These are phyloP conservation scores for Cantharis flavilabris DNA, from an alignment of 2,888 invertebrate species.

Conservation along the genomic window DNA sequence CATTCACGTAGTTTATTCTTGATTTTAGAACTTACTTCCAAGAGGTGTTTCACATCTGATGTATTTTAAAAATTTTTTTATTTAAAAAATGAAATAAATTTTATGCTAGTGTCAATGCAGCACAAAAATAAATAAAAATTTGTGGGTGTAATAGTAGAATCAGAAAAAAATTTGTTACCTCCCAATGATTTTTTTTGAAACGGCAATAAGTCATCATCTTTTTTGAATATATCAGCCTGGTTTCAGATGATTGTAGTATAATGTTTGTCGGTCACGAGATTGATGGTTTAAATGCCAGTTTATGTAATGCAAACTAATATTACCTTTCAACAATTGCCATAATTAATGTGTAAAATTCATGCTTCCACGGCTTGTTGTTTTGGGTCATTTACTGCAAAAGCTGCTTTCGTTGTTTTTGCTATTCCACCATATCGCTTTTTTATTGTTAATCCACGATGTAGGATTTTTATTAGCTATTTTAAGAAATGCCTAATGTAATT, in stretches of 20 bases:
- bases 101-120: neutral
- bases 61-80: conserved; percentile 24
- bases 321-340: neutral
- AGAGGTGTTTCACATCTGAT: conserved; percentile 29
- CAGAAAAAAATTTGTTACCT: neutral
- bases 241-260: neutral
- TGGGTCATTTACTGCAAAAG: neutral
- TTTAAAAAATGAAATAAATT: neutral
- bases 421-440: neutral
- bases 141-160: neutral
- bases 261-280: neutral
- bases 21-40: conserved; percentile 29
- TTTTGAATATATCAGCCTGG: neutral
- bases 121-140: neutral
- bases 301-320: neutral
- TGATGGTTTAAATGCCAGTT: neutral
- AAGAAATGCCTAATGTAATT: neutral
- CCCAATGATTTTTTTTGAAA: neutral
- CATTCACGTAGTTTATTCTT: conserved; percentile 35
- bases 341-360: neutral
- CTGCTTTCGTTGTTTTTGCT: neutral
- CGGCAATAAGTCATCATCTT: neutral
- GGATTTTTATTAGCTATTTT: neutral
- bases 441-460: neutral
- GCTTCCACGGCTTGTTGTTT: neutral